phyloP scores from a whole-genome alignment of 2,888 invertebrate species.

The Volucella bombylans region DNA sequence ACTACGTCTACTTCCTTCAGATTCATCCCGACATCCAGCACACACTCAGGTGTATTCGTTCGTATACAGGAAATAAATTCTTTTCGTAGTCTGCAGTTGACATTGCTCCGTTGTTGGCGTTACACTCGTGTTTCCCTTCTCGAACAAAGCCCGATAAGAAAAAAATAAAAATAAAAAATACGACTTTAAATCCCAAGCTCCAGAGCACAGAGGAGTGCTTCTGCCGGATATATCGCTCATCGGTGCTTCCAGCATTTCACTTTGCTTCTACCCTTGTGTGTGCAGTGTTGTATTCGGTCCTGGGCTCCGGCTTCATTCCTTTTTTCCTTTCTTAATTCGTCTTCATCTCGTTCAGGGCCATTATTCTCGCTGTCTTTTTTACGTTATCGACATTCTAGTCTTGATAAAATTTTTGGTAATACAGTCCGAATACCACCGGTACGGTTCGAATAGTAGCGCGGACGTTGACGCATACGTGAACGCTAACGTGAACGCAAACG shows the following conservation, averaged over 20 bases:
- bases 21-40: slow-evolving; percentile 58
- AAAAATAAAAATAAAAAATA: slow-evolving; percentile 12
- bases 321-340: background rate
- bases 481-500: too few species aligned
- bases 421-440: slow-evolving; percentile 29
- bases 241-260: slow-evolving; percentile 32
- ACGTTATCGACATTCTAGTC: background rate
- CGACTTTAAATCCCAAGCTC: slow-evolving; percentile 18
- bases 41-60: slow-evolving; percentile 64
- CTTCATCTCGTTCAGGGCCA: slow-evolving; percentile 5
- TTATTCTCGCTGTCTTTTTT: slow-evolving; percentile 21
- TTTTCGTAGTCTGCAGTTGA: slow-evolving; percentile 71
- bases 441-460: background rate
- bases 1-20: slow-evolving; percentile 44
- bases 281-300: slow-evolving; percentile 26
- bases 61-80: slow-evolving; percentile 64
- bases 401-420: slow-evolving; percentile 8
- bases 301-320: slow-evolving; percentile 9
- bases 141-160: slow-evolving; percentile 19
- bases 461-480: slow-evolving; percentile 11
- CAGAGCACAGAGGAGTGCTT: background rate
- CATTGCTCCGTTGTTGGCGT: slow-evolving; percentile 60
- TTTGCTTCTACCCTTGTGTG: slow-evolving; percentile 24
- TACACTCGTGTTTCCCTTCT: slow-evolving; percentile 37
- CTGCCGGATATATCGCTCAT: slow-evolving; percentile 55